phyloP scores from a whole-genome alignment of 2,113 vertebrate genomes.

The Malaclemys terrapin region DNA sequence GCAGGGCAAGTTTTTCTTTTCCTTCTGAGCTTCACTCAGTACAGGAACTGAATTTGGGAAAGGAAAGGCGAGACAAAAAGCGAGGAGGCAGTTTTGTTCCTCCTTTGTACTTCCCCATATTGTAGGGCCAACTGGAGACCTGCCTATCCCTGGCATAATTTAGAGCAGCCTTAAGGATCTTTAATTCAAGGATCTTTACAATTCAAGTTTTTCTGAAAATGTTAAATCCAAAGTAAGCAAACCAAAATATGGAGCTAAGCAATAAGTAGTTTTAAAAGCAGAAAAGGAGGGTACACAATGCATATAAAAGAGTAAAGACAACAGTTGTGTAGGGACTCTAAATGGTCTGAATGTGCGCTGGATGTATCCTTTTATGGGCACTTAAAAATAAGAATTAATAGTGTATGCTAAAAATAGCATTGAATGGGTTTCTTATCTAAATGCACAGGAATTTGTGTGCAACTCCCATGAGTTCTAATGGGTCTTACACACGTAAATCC shows the following conservation, averaged over 20 bases:
- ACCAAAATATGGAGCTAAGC: not conserved
- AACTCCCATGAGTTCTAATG: not conserved
- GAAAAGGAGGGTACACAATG: not conserved
- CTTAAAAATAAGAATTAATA: not conserved
- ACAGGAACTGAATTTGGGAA: not conserved
- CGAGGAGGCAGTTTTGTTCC: not conserved
- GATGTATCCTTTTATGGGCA: not conserved
- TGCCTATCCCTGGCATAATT: not conserved
- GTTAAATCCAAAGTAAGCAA: not conserved
- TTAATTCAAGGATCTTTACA: not conserved
- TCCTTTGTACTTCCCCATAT: not conserved
- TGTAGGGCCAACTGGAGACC: not conserved
- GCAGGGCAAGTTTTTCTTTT: not conserved
- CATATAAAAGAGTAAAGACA: not conserved
- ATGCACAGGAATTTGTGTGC: conserved; percentile 5
- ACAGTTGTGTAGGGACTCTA: not conserved
- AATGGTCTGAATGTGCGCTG: not conserved
- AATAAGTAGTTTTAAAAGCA: not conserved
- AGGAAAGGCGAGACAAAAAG: not conserved
- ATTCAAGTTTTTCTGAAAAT: not conserved
- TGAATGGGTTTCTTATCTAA: not conserved
- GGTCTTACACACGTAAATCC: conserved; percentile 3
- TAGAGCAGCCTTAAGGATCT: not conserved
- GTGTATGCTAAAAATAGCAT: not conserved
- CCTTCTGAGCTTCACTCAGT: not conserved